phyloP scores from a whole-genome alignment of 2,888 invertebrate species.

The Empis stercorea region DNA sequence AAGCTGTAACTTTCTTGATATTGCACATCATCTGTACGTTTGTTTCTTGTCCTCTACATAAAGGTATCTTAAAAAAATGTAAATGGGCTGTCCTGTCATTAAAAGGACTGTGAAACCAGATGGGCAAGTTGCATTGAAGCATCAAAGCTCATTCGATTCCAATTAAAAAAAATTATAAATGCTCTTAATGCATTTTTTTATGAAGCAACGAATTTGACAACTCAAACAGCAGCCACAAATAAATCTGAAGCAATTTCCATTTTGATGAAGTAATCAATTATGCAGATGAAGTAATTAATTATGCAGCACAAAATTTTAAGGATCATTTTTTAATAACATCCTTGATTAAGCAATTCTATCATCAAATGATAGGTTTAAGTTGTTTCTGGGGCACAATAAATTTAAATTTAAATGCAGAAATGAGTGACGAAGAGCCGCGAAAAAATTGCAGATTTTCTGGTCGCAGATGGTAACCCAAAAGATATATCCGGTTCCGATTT shows the following conservation, averaged over 20 bases:
- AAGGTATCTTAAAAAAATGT: slow-evolving; percentile 5
- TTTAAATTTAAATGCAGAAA: too few relatives aligned
- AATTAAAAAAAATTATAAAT: not conserved
- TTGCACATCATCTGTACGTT: slow-evolving; percentile 15
- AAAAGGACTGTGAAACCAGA: too few relatives aligned
- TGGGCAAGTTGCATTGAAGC: slow-evolving; percentile 8
- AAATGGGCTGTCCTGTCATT: slow-evolving; percentile 2
- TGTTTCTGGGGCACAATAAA: too few relatives aligned
- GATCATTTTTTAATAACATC: too few relatives aligned
- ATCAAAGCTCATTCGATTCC: slow-evolving; percentile 1
- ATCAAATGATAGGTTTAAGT: too few relatives aligned
- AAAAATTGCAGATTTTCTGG: too few relatives aligned
- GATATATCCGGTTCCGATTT: too few relatives aligned
- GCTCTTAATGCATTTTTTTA: not conserved
- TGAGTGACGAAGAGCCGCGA: too few relatives aligned
- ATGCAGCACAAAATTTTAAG: too few relatives aligned
- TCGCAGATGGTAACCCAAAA: too few relatives aligned
- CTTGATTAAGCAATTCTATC: too few relatives aligned
- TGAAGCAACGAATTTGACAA: not conserved
- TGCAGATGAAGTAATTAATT: too few relatives aligned
- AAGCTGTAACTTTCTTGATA: slow-evolving; percentile 15
- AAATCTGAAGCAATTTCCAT: not conserved
- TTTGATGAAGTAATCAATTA: not conserved
- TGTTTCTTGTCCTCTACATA: slow-evolving; percentile 18
- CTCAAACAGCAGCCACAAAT: not conserved